A percentile compares a stretch with the other conserved stretches of the same genome.
These are phyloP conservation scores for Sciurus niger DNA, from an alignment of 2,113 vertebrate species.

Conservation along the genomic window DNA sequence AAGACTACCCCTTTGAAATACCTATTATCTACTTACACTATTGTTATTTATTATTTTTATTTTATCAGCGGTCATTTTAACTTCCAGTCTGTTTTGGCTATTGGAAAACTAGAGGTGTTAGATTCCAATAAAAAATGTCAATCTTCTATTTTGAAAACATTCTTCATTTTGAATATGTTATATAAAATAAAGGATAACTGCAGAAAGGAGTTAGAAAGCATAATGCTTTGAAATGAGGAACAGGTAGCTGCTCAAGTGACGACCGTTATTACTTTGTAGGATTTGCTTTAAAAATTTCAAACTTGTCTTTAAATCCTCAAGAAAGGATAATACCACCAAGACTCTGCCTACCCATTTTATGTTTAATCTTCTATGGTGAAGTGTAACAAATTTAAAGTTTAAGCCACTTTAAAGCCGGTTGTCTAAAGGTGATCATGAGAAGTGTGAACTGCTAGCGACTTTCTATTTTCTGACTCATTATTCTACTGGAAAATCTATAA, in stretches of 20 bases:
- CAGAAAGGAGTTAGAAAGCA: conserved; percentile 4
- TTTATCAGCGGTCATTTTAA: not conserved
- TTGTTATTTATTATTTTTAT: not conserved
- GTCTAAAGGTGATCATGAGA: conserved; percentile 35
- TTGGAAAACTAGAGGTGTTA: not conserved
- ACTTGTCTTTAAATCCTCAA: not conserved
- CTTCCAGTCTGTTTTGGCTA: not conserved
- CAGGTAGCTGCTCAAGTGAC: not conserved
- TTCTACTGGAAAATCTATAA: conserved; percentile 71
- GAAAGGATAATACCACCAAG: not conserved
- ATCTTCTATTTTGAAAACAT: conserved; percentile 33
- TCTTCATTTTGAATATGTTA: not conserved
- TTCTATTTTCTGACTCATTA: conserved; percentile 69
- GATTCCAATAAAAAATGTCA: not conserved
- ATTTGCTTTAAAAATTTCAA: conserved; percentile 34
- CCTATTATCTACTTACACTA: not conserved
- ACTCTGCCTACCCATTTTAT: not conserved
- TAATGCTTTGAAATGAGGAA: conserved; percentile 20
- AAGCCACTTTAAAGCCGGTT: not conserved
- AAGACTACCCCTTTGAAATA: not conserved
- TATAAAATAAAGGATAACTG: conserved; percentile 31
- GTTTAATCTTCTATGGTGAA: not conserved
- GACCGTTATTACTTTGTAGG: not conserved
- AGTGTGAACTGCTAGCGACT: not conserved
- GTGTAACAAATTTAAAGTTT: not conserved